Evolutionary conservation across 2,113 vertebrate genomes (phyloP).

Genomic region (Hystrix brachyura): DNA sequence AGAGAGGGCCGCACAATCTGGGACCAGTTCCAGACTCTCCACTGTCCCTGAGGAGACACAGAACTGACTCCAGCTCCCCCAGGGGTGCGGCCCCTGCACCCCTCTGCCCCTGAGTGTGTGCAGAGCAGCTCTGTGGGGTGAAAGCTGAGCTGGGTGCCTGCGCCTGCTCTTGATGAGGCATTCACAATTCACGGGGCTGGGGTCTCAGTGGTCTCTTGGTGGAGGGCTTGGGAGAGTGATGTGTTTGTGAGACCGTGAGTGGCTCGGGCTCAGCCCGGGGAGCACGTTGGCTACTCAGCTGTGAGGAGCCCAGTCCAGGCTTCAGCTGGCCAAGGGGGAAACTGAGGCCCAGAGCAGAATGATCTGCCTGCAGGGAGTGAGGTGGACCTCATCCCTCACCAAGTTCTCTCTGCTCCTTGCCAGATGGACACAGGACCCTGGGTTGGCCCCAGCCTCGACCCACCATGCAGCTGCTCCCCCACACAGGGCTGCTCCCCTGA

Average conservation of each 20-base stretch:
- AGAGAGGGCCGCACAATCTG: not conserved
- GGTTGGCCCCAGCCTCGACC: no score
- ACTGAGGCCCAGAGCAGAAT: not conserved
- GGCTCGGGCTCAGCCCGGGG: not conserved
- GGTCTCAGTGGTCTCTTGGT: not conserved
- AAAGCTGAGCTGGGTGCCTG: no score
- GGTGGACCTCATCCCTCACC: not conserved
- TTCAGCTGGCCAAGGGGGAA: not conserved
- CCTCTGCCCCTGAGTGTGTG: no score
- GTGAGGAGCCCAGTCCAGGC: not conserved
- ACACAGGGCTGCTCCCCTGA: not conserved
- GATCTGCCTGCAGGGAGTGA: not conserved
- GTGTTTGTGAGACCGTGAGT: not conserved
- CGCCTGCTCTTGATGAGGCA: no score
- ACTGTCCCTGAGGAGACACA: not conserved
- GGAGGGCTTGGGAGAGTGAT: not conserved
- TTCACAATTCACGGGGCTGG: not conserved
- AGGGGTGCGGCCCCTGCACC: not conserved
- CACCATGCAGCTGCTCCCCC: accelerated
- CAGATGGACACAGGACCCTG: not conserved
- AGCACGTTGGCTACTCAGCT: not conserved
- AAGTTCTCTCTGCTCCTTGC: not conserved
- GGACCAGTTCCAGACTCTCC: not conserved
- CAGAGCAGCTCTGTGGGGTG: not conserved
- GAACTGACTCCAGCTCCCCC: not conserved